Evolutionary conservation across 1,140 invertebrate species (phyloP), one percentile per base, ranked within the genome.

Genomic region (Nautilus pompilius): DNA sequence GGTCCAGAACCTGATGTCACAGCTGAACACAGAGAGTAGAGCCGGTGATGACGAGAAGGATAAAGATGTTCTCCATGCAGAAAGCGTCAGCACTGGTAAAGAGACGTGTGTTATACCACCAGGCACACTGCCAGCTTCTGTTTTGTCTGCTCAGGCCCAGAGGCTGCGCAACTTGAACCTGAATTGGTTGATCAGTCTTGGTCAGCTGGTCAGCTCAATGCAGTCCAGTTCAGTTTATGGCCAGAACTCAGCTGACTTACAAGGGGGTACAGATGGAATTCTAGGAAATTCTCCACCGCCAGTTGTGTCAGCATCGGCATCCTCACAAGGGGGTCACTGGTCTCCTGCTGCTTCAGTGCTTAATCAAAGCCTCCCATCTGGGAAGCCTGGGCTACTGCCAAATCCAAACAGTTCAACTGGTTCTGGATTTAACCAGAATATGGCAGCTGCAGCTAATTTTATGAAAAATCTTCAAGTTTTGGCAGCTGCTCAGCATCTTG

Each of bases 1-100:
- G 6, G 64, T 79, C 26, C 67, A 74, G 29, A 75, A 71, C 55
- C 59, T 79, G 26, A 70, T 71, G 55, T 68, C 70, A 58, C 75
- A 75, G 51, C 34, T 71, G n/a, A 71, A 72, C 53, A 60, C 65
- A 24, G 36, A 41, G 13, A 41, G n/a, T 15, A 41, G 1, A 41
- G 49, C 49, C 8, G 29, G 24, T 53, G 49, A 20, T 20, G 49
- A 20, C 17, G 29, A 53, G 26, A 46, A 46, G 17, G n/a, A n/a
- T n/a, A n/a, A n/a, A n/a, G n/a, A n/a, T n/a, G n/a, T n/a, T n/a
- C n/a, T n/a, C n/a, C n/a, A n/a, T n/a, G n/a, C n/a, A n/a, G n/a
- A n/a, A n/a, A n/a, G n/a, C n/a, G n/a, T n/a, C n/a, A n/a, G n/a
- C n/a, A n/a, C n/a, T n/a, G n/a, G n/a, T n/a, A n/a, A n/a, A n/a